Evolutionary conservation across 2,797 vertebrate species (phyloP), one percentile per base, ranked within the genome.

Genomic region (Myiothlypis chrysogaster): DNA sequence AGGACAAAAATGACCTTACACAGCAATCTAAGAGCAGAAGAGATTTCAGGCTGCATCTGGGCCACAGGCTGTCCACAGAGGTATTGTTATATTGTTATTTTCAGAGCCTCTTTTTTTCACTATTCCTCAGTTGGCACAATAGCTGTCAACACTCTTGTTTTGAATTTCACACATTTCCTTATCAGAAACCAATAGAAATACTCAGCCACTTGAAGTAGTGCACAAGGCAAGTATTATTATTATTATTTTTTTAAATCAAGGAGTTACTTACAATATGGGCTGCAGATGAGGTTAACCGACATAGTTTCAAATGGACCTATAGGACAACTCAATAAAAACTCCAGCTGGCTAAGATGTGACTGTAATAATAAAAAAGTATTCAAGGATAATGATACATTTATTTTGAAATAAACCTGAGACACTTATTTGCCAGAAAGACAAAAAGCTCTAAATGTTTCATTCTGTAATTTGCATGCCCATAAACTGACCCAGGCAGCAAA

Each of bases 131-230:
- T 9, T 20, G 0, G 55, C 37, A 60, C 90, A 83, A 88, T 72
- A 83, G 52, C 56, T 91, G 80, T 88, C 91, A 91, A 83, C 80
- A 72, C 41, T 73, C 86, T 52, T 6, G 12, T 63, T 92, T 46
- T 71, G 56, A 84, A 87, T 93, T 95, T 95, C 83, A 92, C 43
- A 68, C 66, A 39, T 82, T 94, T 89, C 30, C 59, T 92, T 91
- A 71, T 94, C 90, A 90, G 91, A 86, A 91, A 61, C 59, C 55
- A 91, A 61, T 21, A 78, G 55, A 90, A 91, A 81, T n/a, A 65
- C 10, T 44, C 83, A 88, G 72, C 34, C 6, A 5, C 23, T 50
- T 86, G 23, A 55, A 47, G n/a, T 25, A 50, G 39, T 12, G 8
- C 41, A 34, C 21, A 57, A 89, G 32, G 27, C 18, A 19, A 30